These are phyloP conservation scores for Podabrus alpinus DNA, from an alignment of 2,888 invertebrate genomes.

Conservation along the genomic window DNA sequence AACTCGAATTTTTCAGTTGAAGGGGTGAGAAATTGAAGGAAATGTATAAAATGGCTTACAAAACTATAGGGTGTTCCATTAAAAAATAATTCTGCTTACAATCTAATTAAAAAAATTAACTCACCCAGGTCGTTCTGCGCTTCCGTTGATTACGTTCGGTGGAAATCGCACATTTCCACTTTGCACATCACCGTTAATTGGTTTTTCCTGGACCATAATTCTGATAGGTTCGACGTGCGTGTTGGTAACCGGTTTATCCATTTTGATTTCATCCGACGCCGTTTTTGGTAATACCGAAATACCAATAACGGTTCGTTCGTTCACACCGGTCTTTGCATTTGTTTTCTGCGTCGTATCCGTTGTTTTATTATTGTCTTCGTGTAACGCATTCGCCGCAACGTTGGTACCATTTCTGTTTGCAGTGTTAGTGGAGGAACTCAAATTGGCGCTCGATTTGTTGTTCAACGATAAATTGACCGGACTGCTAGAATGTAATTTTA, in stretches of 20 bases:
- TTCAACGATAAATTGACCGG: neutral
- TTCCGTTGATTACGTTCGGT: conserved; percentile 47
- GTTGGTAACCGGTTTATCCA: conserved; percentile 50
- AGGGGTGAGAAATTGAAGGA: too few relatives aligned
- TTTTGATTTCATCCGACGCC: conserved; percentile 46
- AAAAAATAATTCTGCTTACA: too few relatives aligned
- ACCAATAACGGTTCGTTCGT: neutral
- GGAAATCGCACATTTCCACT: conserved; percentile 53
- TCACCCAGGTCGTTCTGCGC: conserved; percentile 50
- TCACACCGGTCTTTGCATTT: neutral
- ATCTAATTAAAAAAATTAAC: conserved; percentile 26
- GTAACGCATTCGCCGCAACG: neutral
- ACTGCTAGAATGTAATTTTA: conserved; percentile 21
- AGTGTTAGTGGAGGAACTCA: neutral
- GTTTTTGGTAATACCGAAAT: conserved; percentile 33
- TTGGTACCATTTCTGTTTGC: conserved; percentile 36
- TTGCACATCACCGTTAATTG: conserved; percentile 52
- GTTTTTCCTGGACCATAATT: conserved; percentile 53
- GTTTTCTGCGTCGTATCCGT: neutral
- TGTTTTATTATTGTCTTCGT: neutral
- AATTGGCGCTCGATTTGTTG: neutral
- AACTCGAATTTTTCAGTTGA: too few relatives aligned
- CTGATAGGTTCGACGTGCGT: conserved; percentile 53
- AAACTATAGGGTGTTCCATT: too few relatives aligned
- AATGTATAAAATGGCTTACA: too few relatives aligned